Evolutionary conservation across 2,888 invertebrate genomes (phyloP).

Genomic region (Callimorpha dominula): DNA sequence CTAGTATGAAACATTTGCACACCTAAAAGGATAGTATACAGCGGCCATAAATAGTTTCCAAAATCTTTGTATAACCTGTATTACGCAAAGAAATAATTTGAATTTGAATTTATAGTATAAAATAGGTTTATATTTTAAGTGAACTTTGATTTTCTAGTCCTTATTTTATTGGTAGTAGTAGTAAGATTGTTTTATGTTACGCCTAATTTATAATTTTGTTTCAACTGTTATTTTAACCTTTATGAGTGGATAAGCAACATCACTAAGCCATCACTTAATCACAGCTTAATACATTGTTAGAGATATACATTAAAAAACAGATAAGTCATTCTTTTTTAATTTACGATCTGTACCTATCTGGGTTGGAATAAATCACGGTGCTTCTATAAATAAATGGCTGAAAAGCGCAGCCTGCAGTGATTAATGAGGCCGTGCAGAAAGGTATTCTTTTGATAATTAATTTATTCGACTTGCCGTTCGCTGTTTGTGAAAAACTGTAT

Average conservation of each 20-base stretch:
- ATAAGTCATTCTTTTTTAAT: slow-evolving; percentile 19
- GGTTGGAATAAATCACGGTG: slow-evolving; percentile 26
- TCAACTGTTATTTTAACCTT: background rate
- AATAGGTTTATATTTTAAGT: too few relatives aligned
- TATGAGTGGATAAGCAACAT: background rate
- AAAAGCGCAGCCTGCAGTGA: slow-evolving; percentile 15
- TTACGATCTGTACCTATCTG: slow-evolving; percentile 12
- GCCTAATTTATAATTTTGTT: background rate
- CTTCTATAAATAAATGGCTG: slow-evolving; percentile 14
- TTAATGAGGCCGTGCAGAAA: slow-evolving; percentile 13
- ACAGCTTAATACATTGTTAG: background rate
- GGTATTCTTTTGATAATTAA: slow-evolving; percentile 11
- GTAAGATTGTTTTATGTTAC: too few relatives aligned
- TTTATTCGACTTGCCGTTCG: background rate
- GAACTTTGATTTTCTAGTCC: too few relatives aligned
- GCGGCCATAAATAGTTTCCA: too few relatives aligned
- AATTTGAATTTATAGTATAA: too few relatives aligned
- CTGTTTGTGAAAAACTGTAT: background rate
- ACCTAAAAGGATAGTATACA: too few relatives aligned
- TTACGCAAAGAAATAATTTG: too few relatives aligned
- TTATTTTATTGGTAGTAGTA: too few relatives aligned
- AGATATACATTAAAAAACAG: background rate
- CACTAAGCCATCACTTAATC: background rate
- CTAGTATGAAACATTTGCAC: too few relatives aligned
- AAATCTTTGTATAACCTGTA: too few relatives aligned